phyloP scores from a whole-genome alignment of 2,113 vertebrate species.

The Edolisoma coerulescens region DNA sequence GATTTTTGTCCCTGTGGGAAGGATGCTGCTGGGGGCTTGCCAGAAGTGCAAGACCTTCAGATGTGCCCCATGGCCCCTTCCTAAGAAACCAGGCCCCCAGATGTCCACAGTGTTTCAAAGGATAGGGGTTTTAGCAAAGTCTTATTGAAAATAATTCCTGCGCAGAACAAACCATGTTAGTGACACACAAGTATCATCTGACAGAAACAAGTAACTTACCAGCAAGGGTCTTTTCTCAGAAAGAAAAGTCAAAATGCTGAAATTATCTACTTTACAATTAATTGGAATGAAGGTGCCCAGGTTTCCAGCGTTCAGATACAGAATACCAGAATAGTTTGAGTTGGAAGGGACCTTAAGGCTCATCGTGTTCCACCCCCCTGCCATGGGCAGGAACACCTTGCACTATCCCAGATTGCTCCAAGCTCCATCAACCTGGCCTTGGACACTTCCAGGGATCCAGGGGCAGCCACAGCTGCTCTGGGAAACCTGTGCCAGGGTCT shows the following conservation, averaged over 20 bases:
- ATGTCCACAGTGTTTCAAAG: background rate
- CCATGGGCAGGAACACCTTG: background rate
- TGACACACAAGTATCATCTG: background rate
- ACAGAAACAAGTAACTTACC: background rate
- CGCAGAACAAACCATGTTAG: background rate
- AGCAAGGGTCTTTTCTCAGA: background rate
- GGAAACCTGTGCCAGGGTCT: background rate
- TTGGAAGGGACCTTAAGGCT: background rate
- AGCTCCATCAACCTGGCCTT: accelerated
- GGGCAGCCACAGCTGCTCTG: background rate
- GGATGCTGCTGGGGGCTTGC: background rate
- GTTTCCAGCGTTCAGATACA: background rate
- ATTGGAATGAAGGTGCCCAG: background rate
- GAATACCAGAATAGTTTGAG: background rate
- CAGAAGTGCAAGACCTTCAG: background rate
- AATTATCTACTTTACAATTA: background rate
- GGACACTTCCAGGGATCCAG: background rate
- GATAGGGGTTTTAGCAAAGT: background rate
- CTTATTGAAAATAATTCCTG: background rate
- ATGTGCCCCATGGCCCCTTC: background rate
- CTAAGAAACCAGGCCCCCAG: background rate
- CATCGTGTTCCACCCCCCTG: background rate
- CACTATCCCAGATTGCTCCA: background rate
- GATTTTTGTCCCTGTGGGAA: background rate
- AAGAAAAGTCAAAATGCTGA: background rate